Evolutionary conservation across 2,797 vertebrate species (phyloP), one percentile per base, ranked within the genome.

Genomic region (Smutsia gigantea): DNA sequence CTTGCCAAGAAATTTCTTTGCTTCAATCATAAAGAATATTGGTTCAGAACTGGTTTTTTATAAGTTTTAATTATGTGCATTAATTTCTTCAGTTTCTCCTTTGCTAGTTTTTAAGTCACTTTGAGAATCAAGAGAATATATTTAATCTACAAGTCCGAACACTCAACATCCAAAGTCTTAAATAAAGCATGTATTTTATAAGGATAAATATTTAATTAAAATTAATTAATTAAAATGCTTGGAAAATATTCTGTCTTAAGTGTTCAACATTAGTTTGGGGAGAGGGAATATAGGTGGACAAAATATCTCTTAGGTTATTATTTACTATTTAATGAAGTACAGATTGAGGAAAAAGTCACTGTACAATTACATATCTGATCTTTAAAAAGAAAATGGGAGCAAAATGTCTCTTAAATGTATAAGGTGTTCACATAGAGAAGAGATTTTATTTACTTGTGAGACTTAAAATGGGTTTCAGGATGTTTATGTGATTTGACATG

Each of bases 381-480:
- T 55, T 34, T 23, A 66, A 61, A 63, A 81, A 86, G 85, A 77
- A 94, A 95, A 87, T 82, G 53, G 90, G 61, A 90, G 68, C 25
- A 88, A 64, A 55, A 39, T 49, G 14, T 81, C 39, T 77, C 37
- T 87, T 53, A 85, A 63, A 83, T 27, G 14, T n/a, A 7, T 64
- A 29, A 79, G 29, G 3, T 79, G 6, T 81, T 93, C 29, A 61
- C 15, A 11, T 27, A 49, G 51, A 61, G 34, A 71, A 90, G 42
- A 78, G 25, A 63, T n/a, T 83, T 34, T 77, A 29, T 25, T 77
- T 84, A 51, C 10, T 31, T 75, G 9, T 61, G 51, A 19, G 79
- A 37, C 7, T 63, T 18, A 69, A 71, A 31, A 83, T 5, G 17
- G 27, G 59, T 42, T 63, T 89, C 19, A n/a, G 31, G 51, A 49